Evolutionary conservation across 2,113 vertebrate genomes (phyloP).

Genomic region (Phrynosoma blainvillii): DNA sequence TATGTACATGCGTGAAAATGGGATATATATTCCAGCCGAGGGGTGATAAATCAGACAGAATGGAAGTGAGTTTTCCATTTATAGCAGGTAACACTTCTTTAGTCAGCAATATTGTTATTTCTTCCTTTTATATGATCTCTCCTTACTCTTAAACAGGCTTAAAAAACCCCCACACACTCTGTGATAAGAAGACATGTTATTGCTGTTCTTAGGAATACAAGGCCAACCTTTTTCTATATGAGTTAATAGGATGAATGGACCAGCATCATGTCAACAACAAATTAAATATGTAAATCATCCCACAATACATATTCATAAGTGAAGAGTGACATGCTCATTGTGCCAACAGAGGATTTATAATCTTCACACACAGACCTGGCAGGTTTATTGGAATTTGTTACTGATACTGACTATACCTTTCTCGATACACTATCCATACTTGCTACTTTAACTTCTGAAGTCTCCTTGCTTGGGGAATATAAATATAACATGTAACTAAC

Average conservation of each 20-base stretch:
- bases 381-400: not conserved
- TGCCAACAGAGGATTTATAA: conserved; percentile 13
- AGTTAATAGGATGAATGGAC: not conserved
- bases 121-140: not conserved
- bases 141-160: not conserved
- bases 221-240: not conserved
- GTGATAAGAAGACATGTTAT: not conserved
- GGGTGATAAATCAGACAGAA: not conserved
- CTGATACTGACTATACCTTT: not conserved
- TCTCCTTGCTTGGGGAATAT: not conserved
- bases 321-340: not conserved
- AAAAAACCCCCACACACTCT: not conserved
- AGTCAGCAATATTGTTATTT: not conserved
- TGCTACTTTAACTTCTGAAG: not conserved
- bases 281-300: conserved; percentile 10
- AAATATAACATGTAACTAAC: not conserved
- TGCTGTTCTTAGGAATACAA: not conserved
- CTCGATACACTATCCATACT: not conserved
- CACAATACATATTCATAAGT: conserved; percentile 5
- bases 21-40: not conserved
- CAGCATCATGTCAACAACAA: not conserved
- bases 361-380: conserved; percentile 1
- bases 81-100: not conserved
- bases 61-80: not conserved
- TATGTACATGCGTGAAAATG: not conserved